A percentile compares a stretch with the other conserved stretches of the same genome.
These are phyloP conservation scores for Channa striata DNA, from an alignment of 2,797 vertebrate genomes.

Conservation along the genomic window DNA sequence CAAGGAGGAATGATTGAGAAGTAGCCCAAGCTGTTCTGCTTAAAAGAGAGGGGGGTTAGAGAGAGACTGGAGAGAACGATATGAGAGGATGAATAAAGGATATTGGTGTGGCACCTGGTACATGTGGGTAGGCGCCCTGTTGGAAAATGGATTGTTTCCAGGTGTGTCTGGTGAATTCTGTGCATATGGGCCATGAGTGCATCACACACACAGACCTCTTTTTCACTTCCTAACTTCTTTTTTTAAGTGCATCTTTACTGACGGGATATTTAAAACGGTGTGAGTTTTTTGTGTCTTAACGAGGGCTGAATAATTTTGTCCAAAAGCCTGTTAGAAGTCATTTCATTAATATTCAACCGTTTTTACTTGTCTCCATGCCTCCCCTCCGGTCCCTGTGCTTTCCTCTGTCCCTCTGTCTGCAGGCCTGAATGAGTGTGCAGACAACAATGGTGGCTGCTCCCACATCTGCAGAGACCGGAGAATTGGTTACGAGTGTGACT, in stretches of 20 bases:
- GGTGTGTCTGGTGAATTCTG: conserved; percentile 34
- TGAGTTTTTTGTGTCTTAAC: conserved; percentile 12
- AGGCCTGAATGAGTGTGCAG: conserved; percentile 93
- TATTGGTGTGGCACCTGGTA: conserved; percentile 47
- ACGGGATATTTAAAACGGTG: conserved; percentile 36
- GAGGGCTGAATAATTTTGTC: conserved; percentile 14
- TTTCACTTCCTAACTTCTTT: conserved; percentile 12
- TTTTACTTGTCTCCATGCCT: conserved; percentile 6
- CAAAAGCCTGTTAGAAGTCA: conserved; percentile 23
- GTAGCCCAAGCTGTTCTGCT: conserved; percentile 41
- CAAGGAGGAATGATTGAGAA: conserved; percentile 29
- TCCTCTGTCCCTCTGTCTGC: conserved; percentile 26
- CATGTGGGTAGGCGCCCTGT: conserved; percentile 20
- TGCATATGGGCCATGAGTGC: background rate
- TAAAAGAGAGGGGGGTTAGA: conserved; percentile 1
- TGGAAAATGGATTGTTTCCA: conserved; percentile 61
- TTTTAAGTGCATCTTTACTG: conserved; percentile 9
- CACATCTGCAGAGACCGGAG: conserved; percentile 94
- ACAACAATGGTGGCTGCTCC: conserved; percentile 96
- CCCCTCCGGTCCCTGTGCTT: conserved; percentile 1
- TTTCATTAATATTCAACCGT: conserved; percentile 39
- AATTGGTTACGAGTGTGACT: conserved; percentile 94
- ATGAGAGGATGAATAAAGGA: conserved; percentile 7
- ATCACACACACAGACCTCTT: background rate
- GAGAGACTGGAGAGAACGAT: conserved; percentile 19